Evolutionary conservation across 2,888 invertebrate species (phyloP).

Genomic region (Philopedon plagiatum): DNA sequence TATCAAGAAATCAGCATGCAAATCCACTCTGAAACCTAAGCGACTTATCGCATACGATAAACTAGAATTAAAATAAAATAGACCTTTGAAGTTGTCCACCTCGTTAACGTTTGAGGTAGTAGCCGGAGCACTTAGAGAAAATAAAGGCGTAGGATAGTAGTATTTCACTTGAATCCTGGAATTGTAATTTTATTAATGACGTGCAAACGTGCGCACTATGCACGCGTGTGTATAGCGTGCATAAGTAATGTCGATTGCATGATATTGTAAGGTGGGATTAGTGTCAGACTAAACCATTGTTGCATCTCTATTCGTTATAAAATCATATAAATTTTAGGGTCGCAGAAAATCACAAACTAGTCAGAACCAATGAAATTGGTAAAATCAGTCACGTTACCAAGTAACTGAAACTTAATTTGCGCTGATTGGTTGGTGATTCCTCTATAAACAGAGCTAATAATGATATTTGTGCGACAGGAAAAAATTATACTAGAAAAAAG

Average conservation of each 20-base stretch:
- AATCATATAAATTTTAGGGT: background rate
- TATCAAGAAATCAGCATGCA: conserved; percentile 46
- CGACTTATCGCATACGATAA: conserved; percentile 48
- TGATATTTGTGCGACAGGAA: too few species aligned
- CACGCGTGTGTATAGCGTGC: conserved; percentile 55
- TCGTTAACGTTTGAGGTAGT: conserved; percentile 54
- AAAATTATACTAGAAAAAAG: too few species aligned
- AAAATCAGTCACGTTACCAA: too few species aligned
- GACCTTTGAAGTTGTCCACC: conserved; percentile 44
- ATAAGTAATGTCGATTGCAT: conserved; percentile 48
- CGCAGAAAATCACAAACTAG: background rate
- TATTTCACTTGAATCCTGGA: conserved; percentile 57
- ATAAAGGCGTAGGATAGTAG: conserved; percentile 50
- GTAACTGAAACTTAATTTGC: too few species aligned
- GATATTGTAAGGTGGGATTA: conserved; percentile 43
- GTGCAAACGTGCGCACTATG: conserved; percentile 60
- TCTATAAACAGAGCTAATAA: too few species aligned
- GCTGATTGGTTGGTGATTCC: too few species aligned
- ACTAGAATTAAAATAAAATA: conserved; percentile 50
- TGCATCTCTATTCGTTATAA: conserved; percentile 12
- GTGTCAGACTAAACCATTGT: conserved; percentile 42
- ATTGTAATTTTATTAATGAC: conserved; percentile 61
- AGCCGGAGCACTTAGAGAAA: conserved; percentile 55
- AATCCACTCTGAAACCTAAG: conserved; percentile 40
- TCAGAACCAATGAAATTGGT: too few species aligned